Evolutionary conservation across 2,888 invertebrate genomes (phyloP).

Genomic region (Drosophila anceps): DNA sequence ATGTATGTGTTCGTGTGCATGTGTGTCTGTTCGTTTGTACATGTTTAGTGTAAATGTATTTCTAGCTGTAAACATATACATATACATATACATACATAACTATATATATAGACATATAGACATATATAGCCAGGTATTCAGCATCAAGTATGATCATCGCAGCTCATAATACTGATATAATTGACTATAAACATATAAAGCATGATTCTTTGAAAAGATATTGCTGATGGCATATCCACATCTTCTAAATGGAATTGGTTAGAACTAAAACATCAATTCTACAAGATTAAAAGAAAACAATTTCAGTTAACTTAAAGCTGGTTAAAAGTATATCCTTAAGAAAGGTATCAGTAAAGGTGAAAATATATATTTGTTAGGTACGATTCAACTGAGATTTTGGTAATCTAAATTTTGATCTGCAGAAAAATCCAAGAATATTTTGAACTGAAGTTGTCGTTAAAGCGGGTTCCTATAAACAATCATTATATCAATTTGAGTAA

Average conservation of each 20-base stretch:
- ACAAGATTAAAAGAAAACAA: neutral
- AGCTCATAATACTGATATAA: neutral
- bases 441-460: conserved; percentile 9
- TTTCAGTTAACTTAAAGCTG: neutral
- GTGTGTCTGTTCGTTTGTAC: conserved; percentile 67
- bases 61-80: conserved; percentile 47
- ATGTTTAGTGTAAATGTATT: conserved; percentile 71
- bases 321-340: neutral
- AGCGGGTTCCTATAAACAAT: conserved; percentile 30
- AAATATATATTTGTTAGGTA: neutral
- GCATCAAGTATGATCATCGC: conserved; percentile 33
- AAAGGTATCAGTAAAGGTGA: neutral
- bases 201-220: neutral
- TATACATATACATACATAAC: conserved; percentile 17
- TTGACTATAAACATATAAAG: neutral
- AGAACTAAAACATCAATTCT: neutral
- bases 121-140: conserved; percentile 17
- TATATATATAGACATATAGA: conserved; percentile 2
- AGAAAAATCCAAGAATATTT: neutral
- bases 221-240: neutral
- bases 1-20: conserved; percentile 63
- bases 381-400: neutral
- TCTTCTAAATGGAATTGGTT: neutral
- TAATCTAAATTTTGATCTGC: neutral
- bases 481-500: conserved; percentile 5